Base-by-base conservation (phyloP, 53 echinoderm and acorn worm species). In the Actinopyga echinites region DNA sequence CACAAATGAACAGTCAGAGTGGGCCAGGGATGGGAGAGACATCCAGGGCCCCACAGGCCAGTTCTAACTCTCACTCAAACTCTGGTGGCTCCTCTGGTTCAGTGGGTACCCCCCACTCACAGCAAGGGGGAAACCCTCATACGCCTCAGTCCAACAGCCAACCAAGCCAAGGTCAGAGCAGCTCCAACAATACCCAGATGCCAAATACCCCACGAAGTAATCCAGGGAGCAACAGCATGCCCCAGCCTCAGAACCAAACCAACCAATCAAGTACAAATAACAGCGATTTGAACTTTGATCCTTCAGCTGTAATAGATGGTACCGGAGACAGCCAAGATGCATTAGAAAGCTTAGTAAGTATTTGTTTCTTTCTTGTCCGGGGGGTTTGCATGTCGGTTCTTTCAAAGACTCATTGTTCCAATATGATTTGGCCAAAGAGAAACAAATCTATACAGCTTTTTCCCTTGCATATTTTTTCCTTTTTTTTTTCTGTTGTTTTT, bases 231-330 rank as follows among this genome's bases (percentile, higher is more conserved):
- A 35, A 2, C 68, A 83, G 21, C 66, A 49, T 49, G 35, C 58
- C 24, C 10, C 84, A 69, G 9, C 84, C 34, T 29, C 82, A 31
- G 24, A 80, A 69, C 62, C 58, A 83, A 63, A 88, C 67, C 79
- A 93, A 82, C 63, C 91, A 89, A 60, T 88, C 90, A 43, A 86
- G 82, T 64, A 31, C 57, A 33, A 74, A 83, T 24, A 64, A 63
- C 40, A 85, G 85, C 32, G 93, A 96, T n/a, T 62, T 94, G 65
- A 90, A 92, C 92, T 96, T 96, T 94, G 96, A 96, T 88, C 93
- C 96, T 1, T 92, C 92, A 67, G 91, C 93, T 26, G 93, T 96
- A 22, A 96, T 93, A 34, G 96, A 96, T 80, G 93, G 93, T 6
- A 91, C 92, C 12, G 95, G 88, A 23, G 95, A 96, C 40, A 91